phyloP scores from a whole-genome alignment of 92 coral and sea anemone species.

The Pocillopora meandrina region DNA sequence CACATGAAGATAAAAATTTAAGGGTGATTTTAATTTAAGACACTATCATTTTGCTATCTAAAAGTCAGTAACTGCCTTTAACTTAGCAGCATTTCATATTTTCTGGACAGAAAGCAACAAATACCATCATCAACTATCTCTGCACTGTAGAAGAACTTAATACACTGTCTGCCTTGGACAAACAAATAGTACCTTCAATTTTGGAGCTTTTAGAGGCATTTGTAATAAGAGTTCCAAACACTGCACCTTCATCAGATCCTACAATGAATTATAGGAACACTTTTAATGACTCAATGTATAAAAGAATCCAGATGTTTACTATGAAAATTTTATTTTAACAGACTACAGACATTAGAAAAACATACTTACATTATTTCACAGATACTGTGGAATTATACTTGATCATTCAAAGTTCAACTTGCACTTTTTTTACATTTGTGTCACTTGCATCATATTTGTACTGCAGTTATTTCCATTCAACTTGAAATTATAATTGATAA shows the following conservation, averaged over 20 bases:
- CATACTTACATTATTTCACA: too few species aligned
- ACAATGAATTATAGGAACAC: not conserved
- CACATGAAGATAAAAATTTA: too few species aligned
- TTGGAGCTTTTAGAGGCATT: slow-evolving; percentile 69
- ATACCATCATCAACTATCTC: not conserved
- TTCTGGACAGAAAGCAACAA: too few species aligned
- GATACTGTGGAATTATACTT: too few species aligned
- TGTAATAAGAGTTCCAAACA: slow-evolving; percentile 94
- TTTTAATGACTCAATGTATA: not conserved
- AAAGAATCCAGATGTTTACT: too few species aligned
- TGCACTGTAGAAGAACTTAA: not conserved
- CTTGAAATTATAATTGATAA: not conserved
- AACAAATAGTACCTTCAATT: slow-evolving; percentile 34
- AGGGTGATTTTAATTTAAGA: too few species aligned
- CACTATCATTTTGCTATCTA: too few species aligned
- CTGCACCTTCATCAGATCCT: slow-evolving; percentile 92
- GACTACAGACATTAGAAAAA: too few species aligned
- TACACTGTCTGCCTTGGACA: not conserved
- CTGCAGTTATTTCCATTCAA: not conserved
- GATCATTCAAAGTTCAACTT: not conserved
- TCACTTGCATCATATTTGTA: not conserved
- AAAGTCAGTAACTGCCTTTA: too few species aligned
- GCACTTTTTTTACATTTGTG: not conserved
- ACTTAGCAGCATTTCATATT: too few species aligned
- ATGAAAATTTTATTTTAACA: too few species aligned